These are phyloP conservation scores for Cygnus olor DNA, from an alignment of 2,797 vertebrate genomes.

Conservation along the genomic window DNA sequence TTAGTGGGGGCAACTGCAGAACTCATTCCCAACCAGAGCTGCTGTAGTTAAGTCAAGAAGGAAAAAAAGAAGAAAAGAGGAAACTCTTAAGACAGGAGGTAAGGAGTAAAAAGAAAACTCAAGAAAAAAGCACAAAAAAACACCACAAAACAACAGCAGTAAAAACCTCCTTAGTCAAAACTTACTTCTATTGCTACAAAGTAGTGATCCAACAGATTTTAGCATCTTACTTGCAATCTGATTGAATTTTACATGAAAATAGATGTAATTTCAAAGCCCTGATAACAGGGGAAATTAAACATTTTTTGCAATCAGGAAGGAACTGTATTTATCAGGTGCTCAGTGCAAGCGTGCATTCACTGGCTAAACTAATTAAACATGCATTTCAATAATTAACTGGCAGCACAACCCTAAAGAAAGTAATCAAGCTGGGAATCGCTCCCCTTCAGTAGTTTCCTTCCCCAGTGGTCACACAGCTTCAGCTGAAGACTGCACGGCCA, in stretches of 20 bases:
- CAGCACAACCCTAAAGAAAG: not conserved
- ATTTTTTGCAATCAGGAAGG: not conserved
- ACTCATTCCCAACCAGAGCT: not conserved
- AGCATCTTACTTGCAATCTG: not conserved
- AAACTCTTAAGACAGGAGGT: not conserved
- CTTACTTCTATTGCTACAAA: not conserved
- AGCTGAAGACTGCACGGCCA: no score
- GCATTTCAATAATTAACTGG: not conserved
- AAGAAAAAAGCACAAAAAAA: not conserved
- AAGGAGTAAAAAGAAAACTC: not conserved
- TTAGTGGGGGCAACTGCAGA: not conserved
- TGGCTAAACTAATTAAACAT: not conserved
- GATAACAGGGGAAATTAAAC: not conserved
- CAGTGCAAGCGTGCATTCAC: not conserved
- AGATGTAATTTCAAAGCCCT: not conserved
- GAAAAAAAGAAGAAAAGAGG: not conserved
- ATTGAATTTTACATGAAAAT: not conserved
- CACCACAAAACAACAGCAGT: not conserved
- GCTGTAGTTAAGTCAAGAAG: not conserved
- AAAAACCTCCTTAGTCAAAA: not conserved
- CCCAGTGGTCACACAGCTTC: no score
- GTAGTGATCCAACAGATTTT: slow-evolving; percentile 4
- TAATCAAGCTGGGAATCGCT: no score
- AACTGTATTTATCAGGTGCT: not conserved
- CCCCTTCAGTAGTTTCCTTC: no score